A percentile compares a stretch with the other conserved stretches of the same genome.
Conservation (phyloP, 1,140 invertebrate genomes). For the Eufriesea mexicana region DNA sequence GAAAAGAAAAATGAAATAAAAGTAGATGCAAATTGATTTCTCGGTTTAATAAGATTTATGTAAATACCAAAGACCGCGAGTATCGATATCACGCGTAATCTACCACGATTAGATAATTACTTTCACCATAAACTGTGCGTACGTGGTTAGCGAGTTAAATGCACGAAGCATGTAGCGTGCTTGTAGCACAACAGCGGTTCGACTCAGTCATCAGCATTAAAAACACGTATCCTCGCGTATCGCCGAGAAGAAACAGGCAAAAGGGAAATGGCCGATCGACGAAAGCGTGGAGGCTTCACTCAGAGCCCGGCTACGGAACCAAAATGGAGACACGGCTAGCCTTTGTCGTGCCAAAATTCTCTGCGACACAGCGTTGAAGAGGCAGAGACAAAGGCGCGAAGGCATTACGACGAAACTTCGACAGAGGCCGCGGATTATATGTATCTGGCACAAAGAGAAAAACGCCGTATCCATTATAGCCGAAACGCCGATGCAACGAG, state of each 20-base stretch:
- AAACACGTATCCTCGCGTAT: constrained; percentile 59
- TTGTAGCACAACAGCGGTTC: not conserved
- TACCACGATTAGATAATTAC: too few relatives aligned
- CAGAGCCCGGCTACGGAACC: constrained; percentile 68
- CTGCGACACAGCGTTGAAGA: constrained; percentile 34
- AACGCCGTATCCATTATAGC: constrained; percentile 54
- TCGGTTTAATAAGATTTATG: too few relatives aligned
- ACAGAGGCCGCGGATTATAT: constrained; percentile 51
- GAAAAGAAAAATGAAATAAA: too few relatives aligned
- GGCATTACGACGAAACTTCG: constrained; percentile 59
- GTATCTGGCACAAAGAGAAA: constrained; percentile 52
- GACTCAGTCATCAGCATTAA: constrained; percentile 68
- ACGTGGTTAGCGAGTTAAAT: not conserved
- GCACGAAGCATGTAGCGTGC: not conserved
- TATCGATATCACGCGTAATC: too few relatives aligned
- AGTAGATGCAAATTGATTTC: too few relatives aligned
- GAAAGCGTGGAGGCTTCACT: constrained; percentile 64
- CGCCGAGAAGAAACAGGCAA: constrained; percentile 64
- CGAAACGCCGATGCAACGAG: constrained; percentile 54
- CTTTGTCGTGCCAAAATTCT: constrained; percentile 78
- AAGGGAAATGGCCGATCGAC: constrained; percentile 61
- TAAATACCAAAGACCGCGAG: too few relatives aligned
- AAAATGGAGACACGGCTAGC: constrained; percentile 73
- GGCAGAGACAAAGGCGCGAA: constrained; percentile 46
- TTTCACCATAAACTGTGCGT: not conserved